Percentiles rank a stretch among this genome's conserved stretches.
Evolutionary conservation across 2,797 vertebrate genomes (phyloP).

Genomic region (Macroramphosus scolopax): DNA sequence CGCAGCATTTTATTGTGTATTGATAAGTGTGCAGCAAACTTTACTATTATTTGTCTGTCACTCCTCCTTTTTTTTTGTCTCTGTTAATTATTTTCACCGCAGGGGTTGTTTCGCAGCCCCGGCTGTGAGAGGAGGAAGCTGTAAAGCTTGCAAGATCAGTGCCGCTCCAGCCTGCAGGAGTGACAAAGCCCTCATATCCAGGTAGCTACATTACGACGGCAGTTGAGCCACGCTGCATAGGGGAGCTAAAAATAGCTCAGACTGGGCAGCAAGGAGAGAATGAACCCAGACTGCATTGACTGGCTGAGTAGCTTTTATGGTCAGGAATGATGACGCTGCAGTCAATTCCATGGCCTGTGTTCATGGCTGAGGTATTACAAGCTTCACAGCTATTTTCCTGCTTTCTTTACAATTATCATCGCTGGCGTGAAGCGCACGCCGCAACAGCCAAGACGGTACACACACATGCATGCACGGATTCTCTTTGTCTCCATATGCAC

Average conservation of each 20-base stretch:
- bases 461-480: constrained; percentile 10
- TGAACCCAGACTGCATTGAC: constrained; percentile 70
- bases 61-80: constrained; percentile 1
- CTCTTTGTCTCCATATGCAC: constrained; percentile 9
- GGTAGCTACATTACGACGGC: constrained; percentile 46
- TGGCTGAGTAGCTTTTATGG: constrained; percentile 71
- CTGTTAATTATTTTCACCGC: constrained; percentile 33
- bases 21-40: neutral
- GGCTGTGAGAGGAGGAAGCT: constrained; percentile 42
- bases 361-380: constrained; percentile 45
- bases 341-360: constrained; percentile 49
- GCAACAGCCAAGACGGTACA: constrained; percentile 3
- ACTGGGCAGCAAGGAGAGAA: constrained; percentile 61
- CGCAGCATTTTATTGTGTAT: too few relatives aligned
- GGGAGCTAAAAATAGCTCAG: constrained; percentile 73
- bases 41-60: constrained; percentile 11
- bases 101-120: constrained; percentile 32
- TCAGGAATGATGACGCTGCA: constrained; percentile 72
- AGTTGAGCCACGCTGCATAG: constrained; percentile 54
- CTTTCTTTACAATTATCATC: constrained; percentile 38
- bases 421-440: constrained; percentile 11
- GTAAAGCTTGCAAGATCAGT: constrained; percentile 59
- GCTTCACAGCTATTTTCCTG: constrained; percentile 25
- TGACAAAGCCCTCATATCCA: constrained; percentile 72
- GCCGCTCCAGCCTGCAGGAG: constrained; percentile 62